phyloP scores from a whole-genome alignment of 2,888 invertebrate species.

The Gastrophysa polygoni region DNA sequence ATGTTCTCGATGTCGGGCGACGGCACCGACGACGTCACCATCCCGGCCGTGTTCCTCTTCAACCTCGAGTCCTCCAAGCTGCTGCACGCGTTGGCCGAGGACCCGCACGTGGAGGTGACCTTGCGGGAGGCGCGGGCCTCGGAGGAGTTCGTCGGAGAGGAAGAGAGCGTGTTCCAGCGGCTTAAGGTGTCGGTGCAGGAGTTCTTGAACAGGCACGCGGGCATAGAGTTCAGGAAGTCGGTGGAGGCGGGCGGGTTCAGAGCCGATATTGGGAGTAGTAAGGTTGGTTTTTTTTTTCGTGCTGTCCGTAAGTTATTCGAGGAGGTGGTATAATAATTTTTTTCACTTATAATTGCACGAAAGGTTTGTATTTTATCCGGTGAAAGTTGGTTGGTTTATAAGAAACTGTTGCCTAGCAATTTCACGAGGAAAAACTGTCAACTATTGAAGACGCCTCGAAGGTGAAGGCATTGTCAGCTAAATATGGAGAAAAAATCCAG shows the following conservation, averaged over 20 bases:
- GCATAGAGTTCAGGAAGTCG: conserved; percentile 52
- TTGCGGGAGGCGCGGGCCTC: conserved; percentile 57
- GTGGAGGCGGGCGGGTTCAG: conserved; percentile 52
- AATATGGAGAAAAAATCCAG: no score
- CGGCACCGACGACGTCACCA: conserved; percentile 81
- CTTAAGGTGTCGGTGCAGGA: conserved; percentile 55
- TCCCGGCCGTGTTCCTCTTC: conserved; percentile 92
- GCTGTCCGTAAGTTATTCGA: no score
- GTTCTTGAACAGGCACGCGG: conserved; percentile 56
- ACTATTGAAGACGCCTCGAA: no score
- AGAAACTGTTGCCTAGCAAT: no score
- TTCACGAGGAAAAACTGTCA: no score
- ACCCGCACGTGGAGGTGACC: conserved; percentile 64
- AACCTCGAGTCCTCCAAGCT: conserved; percentile 75
- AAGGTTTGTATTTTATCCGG: no score
- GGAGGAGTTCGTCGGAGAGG: conserved; percentile 54
- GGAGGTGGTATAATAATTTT: no score
- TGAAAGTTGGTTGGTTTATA: no score
- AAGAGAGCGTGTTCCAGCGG: conserved; percentile 58
- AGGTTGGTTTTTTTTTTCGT: conserved; percentile 38
- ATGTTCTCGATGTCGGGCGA: conserved; percentile 98
- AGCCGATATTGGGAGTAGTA: conserved; percentile 52
- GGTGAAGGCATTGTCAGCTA: no score
- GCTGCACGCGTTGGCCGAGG: conserved; percentile 63
- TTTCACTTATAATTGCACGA: no score